Base-by-base conservation (phyloP, 2,888 invertebrate species). In the Morpho achilles region DNA sequence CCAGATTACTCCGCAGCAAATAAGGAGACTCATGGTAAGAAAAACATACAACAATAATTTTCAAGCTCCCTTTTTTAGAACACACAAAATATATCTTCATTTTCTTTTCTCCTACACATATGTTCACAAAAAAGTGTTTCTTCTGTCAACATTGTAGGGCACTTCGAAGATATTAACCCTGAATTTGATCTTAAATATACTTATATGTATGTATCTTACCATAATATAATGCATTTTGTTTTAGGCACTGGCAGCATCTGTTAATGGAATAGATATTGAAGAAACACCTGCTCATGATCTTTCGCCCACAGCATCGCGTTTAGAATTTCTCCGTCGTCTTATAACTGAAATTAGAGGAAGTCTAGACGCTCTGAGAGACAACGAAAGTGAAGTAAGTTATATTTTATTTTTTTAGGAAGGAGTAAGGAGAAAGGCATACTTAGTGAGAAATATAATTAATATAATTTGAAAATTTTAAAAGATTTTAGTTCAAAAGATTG, bases 281-380 rank as follows among this genome's bases (percentile, higher is more conserved):
- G 55, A 72, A 69, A 32, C 63, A 8, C 51, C 59, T 2, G 63
- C 54, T 7, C 9, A 48, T 5, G 51, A 69, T 6, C 61, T 76
- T 60, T 71, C 80, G 63, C 91, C 72, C 59, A 87, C 74, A 66
- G 83, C 70, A 66, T 88, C 69, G 53, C 82, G 76, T 60, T 72
- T 80, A 67, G 84, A 76, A 69, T 82, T 73, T 71, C 82, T 73
- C 46, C 77, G 74, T 41, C 76, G 78, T 0, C 66, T 74, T 58
- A 73, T 86, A n/a, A 60, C 64, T 1, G 86, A 86, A 41, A 83
- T 87, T 49, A 78, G 71, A 51, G 44, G 67, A 0, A 61, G 74
- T 0, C 55, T 86, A 23, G 69, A 54, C 8, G 56, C 58, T 10
- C 22, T 64, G 8, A 60, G 39, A 39, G 7, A 23, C 6, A 62